Conservation (phyloP, 2,797 vertebrate genomes). For the Leptoclinus maculatus region DNA sequence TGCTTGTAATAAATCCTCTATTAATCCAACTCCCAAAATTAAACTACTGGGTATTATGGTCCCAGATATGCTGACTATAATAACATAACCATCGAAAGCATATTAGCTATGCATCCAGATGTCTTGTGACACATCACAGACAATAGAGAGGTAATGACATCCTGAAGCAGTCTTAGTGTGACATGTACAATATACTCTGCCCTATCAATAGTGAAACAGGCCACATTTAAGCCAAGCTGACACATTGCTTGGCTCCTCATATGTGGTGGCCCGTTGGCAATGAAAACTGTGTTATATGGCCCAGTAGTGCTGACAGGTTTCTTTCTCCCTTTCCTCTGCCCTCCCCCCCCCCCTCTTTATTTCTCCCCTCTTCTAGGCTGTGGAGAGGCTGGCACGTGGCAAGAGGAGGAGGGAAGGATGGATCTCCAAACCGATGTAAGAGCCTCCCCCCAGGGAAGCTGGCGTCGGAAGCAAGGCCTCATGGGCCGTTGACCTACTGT, state of each 20-base stretch:
- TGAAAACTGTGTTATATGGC: slow-evolving; percentile 81
- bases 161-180: slow-evolving; percentile 45
- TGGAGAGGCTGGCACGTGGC: slow-evolving; percentile 70
- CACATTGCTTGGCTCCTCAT: slow-evolving; percentile 77
- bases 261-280: slow-evolving; percentile 69
- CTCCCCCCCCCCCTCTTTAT: slow-evolving; percentile 52
- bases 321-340: slow-evolving; percentile 67
- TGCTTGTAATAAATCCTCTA: slow-evolving; percentile 56
- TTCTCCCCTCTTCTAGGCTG: slow-evolving; percentile 71
- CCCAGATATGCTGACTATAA: slow-evolving; percentile 49
- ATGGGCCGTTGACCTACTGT: slow-evolving; percentile 81
- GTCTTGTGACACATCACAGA: slow-evolving; percentile 53
- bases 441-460: slow-evolving; percentile 80
- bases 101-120: slow-evolving; percentile 53
- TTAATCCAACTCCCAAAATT: slow-evolving; percentile 56
- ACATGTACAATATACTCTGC: slow-evolving; percentile 61
- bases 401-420: slow-evolving; percentile 73
- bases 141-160: slow-evolving; percentile 61
- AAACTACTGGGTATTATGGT: slow-evolving; percentile 42
- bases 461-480: slow-evolving; percentile 75
- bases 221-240: slow-evolving; percentile 68
- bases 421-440: slow-evolving; percentile 75
- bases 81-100: slow-evolving; percentile 40
- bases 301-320: slow-evolving; percentile 84
- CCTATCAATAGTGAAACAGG: slow-evolving; percentile 64